Conservation (phyloP, 2,113 vertebrate species). For the Psilopsiagon aurifrons region DNA sequence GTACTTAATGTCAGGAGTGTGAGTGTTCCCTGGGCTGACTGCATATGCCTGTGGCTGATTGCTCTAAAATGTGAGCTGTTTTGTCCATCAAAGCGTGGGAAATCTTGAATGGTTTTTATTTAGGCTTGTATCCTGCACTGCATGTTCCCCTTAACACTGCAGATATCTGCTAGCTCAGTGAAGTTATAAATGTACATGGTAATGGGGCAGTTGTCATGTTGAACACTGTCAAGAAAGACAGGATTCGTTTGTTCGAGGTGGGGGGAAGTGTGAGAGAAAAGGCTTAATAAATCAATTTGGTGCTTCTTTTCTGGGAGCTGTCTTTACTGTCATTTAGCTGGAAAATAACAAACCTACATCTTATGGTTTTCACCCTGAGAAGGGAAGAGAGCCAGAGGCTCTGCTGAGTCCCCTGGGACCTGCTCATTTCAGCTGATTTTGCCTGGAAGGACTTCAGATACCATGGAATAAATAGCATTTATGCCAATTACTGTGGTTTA, state of each 20-base stretch:
- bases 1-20: not conserved
- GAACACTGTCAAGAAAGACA: not conserved
- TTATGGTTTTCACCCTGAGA: not conserved
- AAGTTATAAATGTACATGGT: not conserved
- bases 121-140: not conserved
- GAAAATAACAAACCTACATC: not conserved
- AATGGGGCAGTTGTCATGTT: not conserved
- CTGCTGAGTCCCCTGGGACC: not conserved
- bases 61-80: not conserved
- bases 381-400: not conserved
- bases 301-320: not conserved
- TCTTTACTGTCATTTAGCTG: not conserved
- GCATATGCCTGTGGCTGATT: not conserved
- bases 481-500: not conserved
- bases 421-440: not conserved
- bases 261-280: not conserved
- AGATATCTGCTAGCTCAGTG: not conserved
- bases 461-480: not conserved
- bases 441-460: not conserved
- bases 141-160: not conserved
- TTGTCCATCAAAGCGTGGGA: not conserved
- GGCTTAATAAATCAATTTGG: not conserved
- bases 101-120: not conserved
- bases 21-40: not conserved
- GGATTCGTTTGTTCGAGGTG: not conserved